Conservation (phyloP, 2,113 vertebrate species). For the Colistium nudipinnis region DNA sequence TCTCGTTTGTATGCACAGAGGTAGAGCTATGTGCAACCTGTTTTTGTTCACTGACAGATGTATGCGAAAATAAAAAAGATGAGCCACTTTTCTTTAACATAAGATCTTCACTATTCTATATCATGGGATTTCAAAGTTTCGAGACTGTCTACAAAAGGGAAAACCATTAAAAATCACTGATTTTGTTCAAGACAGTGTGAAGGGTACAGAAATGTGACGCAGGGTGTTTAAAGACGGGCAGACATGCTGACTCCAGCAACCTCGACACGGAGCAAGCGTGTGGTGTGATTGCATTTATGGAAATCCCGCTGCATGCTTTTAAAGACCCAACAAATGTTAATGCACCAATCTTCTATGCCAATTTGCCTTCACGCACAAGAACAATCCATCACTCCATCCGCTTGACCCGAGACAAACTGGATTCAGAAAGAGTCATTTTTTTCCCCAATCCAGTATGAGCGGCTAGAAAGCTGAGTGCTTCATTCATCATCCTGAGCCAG, state of each 20-base stretch:
- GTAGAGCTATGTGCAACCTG: neutral
- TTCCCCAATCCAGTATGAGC: neutral
- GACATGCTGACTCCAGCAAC: conserved; percentile 51
- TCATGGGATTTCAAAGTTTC: too few species aligned
- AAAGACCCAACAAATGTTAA: conserved; percentile 67
- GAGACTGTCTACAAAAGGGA: too few species aligned
- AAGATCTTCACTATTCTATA: too few species aligned
- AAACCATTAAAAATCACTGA: conserved; percentile 8
- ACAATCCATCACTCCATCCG: conserved; percentile 66
- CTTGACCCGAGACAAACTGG: conserved; percentile 17
- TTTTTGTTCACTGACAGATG: too few species aligned
- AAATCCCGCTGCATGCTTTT: conserved; percentile 60
- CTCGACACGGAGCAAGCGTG: conserved; percentile 10
- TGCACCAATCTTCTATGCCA: too few species aligned
- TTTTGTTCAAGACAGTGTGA: conserved; percentile 2
- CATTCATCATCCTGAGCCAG: conserved; percentile 46
- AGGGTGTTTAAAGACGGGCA: neutral
- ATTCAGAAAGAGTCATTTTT: conserved; percentile 18
- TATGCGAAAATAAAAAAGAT: too few species aligned
- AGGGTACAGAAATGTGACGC: conserved; percentile 13
- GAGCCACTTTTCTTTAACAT: too few species aligned
- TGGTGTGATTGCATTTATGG: conserved; percentile 66
- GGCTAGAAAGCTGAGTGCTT: conserved; percentile 17
- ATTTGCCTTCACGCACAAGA: conserved; percentile 32
- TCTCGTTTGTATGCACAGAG: too few species aligned